A percentile compares a stretch with the other conserved stretches of the same genome.
Evolutionary conservation across 2,113 vertebrate genomes (phyloP).

Genomic region (Peromyscus leucopus): DNA sequence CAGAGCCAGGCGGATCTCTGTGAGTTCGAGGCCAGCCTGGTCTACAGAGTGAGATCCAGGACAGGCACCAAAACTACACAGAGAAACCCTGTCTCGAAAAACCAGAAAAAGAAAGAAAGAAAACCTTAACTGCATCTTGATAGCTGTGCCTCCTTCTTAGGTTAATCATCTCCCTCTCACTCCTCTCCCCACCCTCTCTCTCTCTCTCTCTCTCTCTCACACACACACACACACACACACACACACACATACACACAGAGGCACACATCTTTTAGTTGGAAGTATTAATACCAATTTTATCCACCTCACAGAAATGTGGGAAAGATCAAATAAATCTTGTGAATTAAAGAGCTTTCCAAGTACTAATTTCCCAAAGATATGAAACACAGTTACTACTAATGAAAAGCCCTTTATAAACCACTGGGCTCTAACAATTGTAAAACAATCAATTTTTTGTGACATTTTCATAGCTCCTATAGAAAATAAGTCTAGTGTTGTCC

Average conservation of each 20-base stretch:
- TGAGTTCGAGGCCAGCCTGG: no score
- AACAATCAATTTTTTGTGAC: slow-evolving; percentile 14
- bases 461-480: slow-evolving; percentile 44
- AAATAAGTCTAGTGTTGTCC: neutral
- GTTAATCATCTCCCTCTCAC: no score
- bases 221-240: no score
- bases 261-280: neutral
- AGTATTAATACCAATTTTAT: neutral
- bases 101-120: no score
- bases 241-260: no score
- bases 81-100: no score
- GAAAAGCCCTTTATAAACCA: neutral
- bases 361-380: neutral
- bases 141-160: neutral
- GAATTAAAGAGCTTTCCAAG: slow-evolving; percentile 17
- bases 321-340: slow-evolving; percentile 51
- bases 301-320: neutral
- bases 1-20: no score
- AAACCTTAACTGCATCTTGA: neutral
- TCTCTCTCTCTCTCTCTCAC: no score
- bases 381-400: neutral
- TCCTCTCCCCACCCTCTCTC: no score
- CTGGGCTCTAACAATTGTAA: slow-evolving; percentile 9
- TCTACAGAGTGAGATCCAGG: no score
- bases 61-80: no score